A percentile compares a stretch with the other conserved stretches of the same genome.
Evolutionary conservation across 2,888 invertebrate species (phyloP).

Genomic region (Oscheius sp.): DNA sequence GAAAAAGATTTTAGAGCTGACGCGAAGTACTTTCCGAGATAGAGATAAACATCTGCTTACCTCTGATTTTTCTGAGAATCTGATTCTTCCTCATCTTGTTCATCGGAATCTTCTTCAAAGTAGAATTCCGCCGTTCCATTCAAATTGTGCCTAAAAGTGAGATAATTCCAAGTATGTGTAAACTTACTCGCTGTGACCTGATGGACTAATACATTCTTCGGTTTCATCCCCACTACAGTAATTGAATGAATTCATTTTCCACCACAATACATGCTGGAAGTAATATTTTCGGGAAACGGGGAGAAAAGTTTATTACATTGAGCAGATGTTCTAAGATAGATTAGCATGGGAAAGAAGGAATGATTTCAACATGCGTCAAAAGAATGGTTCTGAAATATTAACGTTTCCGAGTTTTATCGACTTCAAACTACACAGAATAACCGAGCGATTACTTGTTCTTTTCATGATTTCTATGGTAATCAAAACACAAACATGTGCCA

Average conservation of each 20-base stretch:
- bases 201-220: constrained; percentile 25
- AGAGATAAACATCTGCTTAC: constrained; percentile 2
- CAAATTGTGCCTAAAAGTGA: not conserved
- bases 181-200: constrained; percentile 4
- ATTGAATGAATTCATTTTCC: constrained; percentile 20
- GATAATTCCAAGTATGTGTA: not conserved
- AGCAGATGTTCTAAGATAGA: not conserved
- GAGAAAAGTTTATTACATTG: not conserved
- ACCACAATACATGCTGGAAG: constrained; percentile 6
- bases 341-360: not conserved
- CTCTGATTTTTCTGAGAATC: constrained; percentile 3
- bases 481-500: not conserved
- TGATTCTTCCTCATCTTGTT: not conserved
- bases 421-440: no score
- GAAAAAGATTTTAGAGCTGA: not conserved
- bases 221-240: constrained; percentile 31
- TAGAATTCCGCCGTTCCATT: constrained; percentile 14
- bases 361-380: not conserved
- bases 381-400: no score
- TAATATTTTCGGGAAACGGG: not conserved
- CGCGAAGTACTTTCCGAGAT: not conserved
- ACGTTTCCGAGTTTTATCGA: no score
- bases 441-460: no score
- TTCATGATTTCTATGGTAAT: no score
- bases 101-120: not conserved